phyloP scores from a whole-genome alignment of 2,797 vertebrate genomes.

The Chaunax sp. region DNA sequence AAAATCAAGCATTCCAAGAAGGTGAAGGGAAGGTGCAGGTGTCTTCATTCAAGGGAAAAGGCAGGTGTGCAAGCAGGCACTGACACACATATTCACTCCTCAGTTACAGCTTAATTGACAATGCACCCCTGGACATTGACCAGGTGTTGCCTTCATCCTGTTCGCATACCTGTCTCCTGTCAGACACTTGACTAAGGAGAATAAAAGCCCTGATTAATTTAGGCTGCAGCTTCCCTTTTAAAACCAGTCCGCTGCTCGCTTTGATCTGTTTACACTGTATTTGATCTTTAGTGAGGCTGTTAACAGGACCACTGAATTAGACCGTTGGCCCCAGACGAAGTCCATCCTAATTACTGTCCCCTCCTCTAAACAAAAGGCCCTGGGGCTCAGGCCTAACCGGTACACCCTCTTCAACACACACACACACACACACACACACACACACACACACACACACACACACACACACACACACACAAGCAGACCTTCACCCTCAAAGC shows the following conservation, averaged over 20 bases:
- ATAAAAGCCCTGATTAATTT: conserved; percentile 83
- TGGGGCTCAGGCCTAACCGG: conserved; percentile 45
- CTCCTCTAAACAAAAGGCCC: conserved; percentile 69
- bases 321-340: conserved; percentile 68
- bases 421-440: conserved; percentile 18
- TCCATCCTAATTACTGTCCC: conserved; percentile 72
- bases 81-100: conserved; percentile 32
- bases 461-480: conserved; percentile 9
- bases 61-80: conserved; percentile 48
- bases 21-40: conserved; percentile 31
- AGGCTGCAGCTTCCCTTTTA: conserved; percentile 81
- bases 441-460: conserved; percentile 10
- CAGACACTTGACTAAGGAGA: conserved; percentile 80
- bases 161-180: conserved; percentile 82
- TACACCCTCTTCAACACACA: conserved; percentile 4
- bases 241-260: conserved; percentile 70
- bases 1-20: neutral
- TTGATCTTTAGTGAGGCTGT: conserved; percentile 82
- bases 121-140: conserved; percentile 82
- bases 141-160: conserved; percentile 87
- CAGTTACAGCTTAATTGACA: conserved; percentile 73
- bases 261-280: conserved; percentile 75
- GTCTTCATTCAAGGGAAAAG: conserved; percentile 25
- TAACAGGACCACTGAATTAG: conserved; percentile 76
- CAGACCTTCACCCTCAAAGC: conserved; percentile 15